Conservation (phyloP, 2,113 vertebrate species). For the Pseudonaja textilis region DNA sequence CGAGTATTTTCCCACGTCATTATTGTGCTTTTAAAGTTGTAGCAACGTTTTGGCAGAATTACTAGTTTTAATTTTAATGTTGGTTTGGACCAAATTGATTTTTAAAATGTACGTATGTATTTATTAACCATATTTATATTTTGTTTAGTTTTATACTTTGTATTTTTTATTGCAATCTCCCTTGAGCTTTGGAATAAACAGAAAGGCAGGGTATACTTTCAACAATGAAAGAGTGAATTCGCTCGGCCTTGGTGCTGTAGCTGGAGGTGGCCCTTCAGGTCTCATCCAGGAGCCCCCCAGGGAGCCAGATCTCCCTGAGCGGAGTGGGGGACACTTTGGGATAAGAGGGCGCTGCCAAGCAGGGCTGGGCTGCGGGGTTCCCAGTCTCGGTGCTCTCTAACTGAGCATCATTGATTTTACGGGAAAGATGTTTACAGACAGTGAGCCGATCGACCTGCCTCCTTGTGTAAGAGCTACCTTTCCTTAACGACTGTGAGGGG, state of each 20-base stretch:
- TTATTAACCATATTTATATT: not conserved
- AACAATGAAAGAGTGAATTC: not conserved
- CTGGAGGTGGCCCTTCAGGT: not conserved
- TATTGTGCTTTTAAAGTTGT: too few species aligned
- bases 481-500: conserved; percentile 79
- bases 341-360: not conserved
- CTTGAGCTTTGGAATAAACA: not conserved
- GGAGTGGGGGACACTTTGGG: not conserved
- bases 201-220: not conserved
- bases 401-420: conserved; percentile 99
- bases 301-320: not conserved
- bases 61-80: not conserved
- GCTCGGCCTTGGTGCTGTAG: not conserved
- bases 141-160: not conserved
- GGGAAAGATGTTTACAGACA: conserved; percentile 99
- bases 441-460: conserved; percentile 98
- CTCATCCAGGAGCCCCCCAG: not conserved
- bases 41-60: too few species aligned
- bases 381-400: conserved; percentile 86
- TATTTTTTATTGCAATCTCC: not conserved
- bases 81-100: not conserved
- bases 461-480: conserved; percentile 91
- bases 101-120: not conserved
- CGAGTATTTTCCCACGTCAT: too few species aligned
- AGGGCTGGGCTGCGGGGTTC: conserved; percentile 66